These are phyloP conservation scores for Porites australiensis DNA, from an alignment of 64 coral and sea anemone genomes.

Conservation along the genomic window DNA sequence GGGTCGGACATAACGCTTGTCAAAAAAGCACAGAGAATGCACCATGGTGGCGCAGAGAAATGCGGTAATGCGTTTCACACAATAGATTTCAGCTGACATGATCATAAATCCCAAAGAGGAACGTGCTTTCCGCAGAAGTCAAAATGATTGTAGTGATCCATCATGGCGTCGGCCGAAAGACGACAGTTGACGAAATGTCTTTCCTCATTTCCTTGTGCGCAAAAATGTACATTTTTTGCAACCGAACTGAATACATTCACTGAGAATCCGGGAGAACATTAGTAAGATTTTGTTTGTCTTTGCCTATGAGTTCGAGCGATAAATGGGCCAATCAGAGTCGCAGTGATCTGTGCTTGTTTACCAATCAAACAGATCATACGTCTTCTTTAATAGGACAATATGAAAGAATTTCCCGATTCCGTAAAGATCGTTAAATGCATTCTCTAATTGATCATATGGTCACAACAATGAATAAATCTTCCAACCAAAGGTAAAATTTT, in stretches of 20 bases:
- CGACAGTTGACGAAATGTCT: neutral
- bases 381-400: constrained; percentile 21
- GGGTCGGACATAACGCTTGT: constrained; percentile 26
- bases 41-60: constrained; percentile 38
- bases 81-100: neutral
- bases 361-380: constrained; percentile 2
- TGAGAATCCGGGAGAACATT: too few relatives aligned
- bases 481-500: too few relatives aligned
- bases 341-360: neutral
- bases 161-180: neutral
- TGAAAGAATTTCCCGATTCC: neutral
- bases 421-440: too few relatives aligned
- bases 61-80: neutral
- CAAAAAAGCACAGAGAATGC: constrained; percentile 14
- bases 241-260: too few relatives aligned
- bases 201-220: neutral
- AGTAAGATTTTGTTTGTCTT: too few relatives aligned
- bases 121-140: constrained; percentile 28
- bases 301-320: too few relatives aligned
- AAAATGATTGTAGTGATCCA: neutral
- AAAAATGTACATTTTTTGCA: neutral
- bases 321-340: neutral
- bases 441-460: too few relatives aligned
- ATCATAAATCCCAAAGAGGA: constrained; percentile 10
- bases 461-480: too few relatives aligned